phyloP scores from a whole-genome alignment of 2,888 invertebrate genomes.

The Arrhopalites spinosus region DNA sequence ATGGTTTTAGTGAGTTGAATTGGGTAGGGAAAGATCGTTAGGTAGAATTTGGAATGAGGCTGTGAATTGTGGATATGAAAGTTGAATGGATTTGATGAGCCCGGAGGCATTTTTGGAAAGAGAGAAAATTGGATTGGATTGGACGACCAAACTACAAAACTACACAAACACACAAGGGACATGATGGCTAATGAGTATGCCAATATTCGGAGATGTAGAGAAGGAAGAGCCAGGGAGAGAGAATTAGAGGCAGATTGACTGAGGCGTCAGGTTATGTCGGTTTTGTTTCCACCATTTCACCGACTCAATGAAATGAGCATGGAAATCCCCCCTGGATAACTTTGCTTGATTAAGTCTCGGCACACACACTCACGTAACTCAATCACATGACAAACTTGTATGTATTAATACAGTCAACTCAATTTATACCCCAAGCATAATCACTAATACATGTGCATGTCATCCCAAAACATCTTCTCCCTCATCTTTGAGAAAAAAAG shows the following conservation, averaged over 20 bases:
- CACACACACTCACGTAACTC: constrained; percentile 10
- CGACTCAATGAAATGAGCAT: constrained; percentile 17
- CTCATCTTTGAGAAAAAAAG: too few species aligned
- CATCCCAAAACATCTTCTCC: too few species aligned
- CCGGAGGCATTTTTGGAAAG: constrained; percentile 37
- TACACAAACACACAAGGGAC: constrained; percentile 18
- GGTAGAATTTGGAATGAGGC: too few species aligned
- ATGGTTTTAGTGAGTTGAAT: too few species aligned
- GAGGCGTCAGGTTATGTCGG: constrained; percentile 2
- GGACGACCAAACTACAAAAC: neutral
- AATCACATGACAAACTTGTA: constrained; percentile 2
- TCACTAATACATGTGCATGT: too few species aligned
- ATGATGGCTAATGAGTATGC: constrained; percentile 37
- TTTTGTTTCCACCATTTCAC: neutral
- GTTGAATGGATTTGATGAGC: constrained; percentile 28
- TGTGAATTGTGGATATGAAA: neutral
- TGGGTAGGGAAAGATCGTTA: too few species aligned
- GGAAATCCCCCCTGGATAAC: constrained; percentile 36
- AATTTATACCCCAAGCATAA: too few species aligned
- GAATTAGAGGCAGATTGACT: neutral
- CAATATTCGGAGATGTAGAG: constrained; percentile 20
- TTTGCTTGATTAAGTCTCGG: constrained; percentile 38
- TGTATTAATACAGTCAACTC: neutral
- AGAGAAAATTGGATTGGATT: constrained; percentile 36
- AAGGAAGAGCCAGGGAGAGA: neutral